Conservation (phyloP, 2,113 vertebrate species). For the Junco hyemalis region DNA sequence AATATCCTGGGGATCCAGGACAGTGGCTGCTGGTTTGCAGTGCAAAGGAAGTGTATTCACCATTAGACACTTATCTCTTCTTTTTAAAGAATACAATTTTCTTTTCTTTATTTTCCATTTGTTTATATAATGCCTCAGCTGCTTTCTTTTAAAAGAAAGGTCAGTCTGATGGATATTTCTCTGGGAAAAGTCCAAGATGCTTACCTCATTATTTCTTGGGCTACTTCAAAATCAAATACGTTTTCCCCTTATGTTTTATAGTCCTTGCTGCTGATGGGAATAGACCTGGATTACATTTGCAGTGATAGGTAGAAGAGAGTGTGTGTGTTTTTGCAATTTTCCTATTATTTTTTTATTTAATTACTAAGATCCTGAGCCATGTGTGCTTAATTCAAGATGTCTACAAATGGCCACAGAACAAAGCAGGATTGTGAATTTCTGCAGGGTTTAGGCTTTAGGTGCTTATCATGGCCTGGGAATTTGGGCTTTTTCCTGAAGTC, state of each 20-base stretch:
- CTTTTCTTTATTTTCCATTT: background rate
- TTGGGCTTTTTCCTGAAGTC: background rate
- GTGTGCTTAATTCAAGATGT: background rate
- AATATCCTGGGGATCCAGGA: accelerated
- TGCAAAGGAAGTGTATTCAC: background rate
- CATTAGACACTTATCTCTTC: accelerated
- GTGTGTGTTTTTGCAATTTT: background rate
- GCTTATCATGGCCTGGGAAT: background rate
- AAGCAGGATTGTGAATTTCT: conserved; percentile 5
- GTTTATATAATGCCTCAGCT: too few relatives aligned
- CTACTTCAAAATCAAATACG: background rate
- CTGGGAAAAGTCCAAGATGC: background rate
- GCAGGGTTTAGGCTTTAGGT: background rate
- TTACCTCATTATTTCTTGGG: background rate
- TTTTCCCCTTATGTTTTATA: background rate
- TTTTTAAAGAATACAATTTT: background rate
- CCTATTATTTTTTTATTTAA: background rate
- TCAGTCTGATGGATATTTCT: background rate
- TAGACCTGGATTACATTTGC: background rate
- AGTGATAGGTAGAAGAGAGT: background rate
- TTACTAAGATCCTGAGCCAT: background rate
- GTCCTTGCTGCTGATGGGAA: background rate
- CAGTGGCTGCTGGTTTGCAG: background rate
- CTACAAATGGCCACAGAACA: background rate
- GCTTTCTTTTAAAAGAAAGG: too few relatives aligned